Percentiles rank a stretch among this genome's conserved stretches.
These are phyloP conservation scores for Hiodon alosoides DNA, from an alignment of 2,113 vertebrate genomes.

Conservation along the genomic window DNA sequence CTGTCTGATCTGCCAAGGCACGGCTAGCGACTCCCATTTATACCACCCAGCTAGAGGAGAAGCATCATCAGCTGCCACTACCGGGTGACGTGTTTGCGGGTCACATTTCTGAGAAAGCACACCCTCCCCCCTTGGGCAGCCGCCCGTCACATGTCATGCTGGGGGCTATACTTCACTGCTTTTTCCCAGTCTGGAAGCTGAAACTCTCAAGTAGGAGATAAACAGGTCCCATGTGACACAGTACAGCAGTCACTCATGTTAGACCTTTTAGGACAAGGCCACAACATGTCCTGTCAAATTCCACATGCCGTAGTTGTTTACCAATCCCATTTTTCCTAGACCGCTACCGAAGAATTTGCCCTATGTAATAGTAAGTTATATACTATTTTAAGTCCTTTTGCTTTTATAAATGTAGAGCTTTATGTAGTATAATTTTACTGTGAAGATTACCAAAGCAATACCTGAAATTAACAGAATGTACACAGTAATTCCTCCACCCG, in stretches of 20 bases:
- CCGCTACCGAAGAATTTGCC: neutral
- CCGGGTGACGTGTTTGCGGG: conserved; percentile 51
- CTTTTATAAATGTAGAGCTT: too few relatives aligned
- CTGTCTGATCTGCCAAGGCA: conserved; percentile 47
- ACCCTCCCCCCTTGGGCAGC: conserved; percentile 38
- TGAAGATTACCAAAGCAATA: too few relatives aligned
- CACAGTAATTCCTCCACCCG: neutral
- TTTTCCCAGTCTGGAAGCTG: conserved; percentile 22
- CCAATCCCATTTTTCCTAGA: neutral
- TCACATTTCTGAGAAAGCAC: conserved; percentile 55
- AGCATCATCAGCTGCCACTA: conserved; percentile 38
- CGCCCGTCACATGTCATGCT: conserved; percentile 45
- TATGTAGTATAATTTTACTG: too few relatives aligned
- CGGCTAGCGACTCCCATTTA: conserved; percentile 50
- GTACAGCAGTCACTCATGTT: neutral
- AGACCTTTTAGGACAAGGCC: neutral
- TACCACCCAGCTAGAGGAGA: conserved; percentile 52
- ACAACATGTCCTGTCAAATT: neutral
- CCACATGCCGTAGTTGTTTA: neutral
- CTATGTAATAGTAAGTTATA: too few relatives aligned
- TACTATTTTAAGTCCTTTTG: too few relatives aligned
- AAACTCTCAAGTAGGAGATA: conserved; percentile 33
- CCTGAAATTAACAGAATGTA: too few relatives aligned
- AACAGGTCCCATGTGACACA: conserved; percentile 53
- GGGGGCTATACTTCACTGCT: conserved; percentile 18